Evolutionary conservation across 1,140 invertebrate genomes (phyloP).

Genomic region (Mercenaria mercenaria): DNA sequence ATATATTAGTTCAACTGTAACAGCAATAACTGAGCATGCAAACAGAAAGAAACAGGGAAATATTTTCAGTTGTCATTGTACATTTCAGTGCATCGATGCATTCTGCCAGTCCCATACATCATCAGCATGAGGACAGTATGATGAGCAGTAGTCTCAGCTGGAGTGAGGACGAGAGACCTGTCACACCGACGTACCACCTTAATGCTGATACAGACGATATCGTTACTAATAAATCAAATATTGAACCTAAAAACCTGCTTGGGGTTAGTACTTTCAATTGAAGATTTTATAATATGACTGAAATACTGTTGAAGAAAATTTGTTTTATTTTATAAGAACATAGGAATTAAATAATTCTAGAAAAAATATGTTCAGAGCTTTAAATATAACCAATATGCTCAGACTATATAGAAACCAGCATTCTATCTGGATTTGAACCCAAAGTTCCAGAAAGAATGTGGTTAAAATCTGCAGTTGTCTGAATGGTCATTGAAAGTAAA

Average conservation of each 20-base stretch:
- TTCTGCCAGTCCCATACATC: conserved; percentile 60
- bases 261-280: conserved; percentile 69
- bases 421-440: not conserved
- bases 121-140: not conserved
- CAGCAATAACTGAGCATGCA: too few relatives aligned
- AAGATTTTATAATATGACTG: not conserved
- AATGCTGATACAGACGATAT: conserved; percentile 66
- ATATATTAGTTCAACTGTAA: too few relatives aligned
- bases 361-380: not conserved
- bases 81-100: conserved; percentile 13
- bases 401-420: not conserved
- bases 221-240: conserved; percentile 73
- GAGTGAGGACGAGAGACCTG: conserved; percentile 74
- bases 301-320: not conserved
- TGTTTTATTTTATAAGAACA: too few relatives aligned
- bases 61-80: too few relatives aligned
- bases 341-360: too few relatives aligned
- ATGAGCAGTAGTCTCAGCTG: conserved; percentile 70
- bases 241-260: conserved; percentile 82
- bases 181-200: conserved; percentile 71
- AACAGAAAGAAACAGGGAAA: too few relatives aligned
- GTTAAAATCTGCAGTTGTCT: too few relatives aligned
- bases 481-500: too few relatives aligned
- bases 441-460: too few relatives aligned
- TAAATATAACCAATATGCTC: too few relatives aligned